These are phyloP conservation scores for Lasiommata megera DNA, from an alignment of 2,888 invertebrate genomes.

Conservation along the genomic window DNA sequence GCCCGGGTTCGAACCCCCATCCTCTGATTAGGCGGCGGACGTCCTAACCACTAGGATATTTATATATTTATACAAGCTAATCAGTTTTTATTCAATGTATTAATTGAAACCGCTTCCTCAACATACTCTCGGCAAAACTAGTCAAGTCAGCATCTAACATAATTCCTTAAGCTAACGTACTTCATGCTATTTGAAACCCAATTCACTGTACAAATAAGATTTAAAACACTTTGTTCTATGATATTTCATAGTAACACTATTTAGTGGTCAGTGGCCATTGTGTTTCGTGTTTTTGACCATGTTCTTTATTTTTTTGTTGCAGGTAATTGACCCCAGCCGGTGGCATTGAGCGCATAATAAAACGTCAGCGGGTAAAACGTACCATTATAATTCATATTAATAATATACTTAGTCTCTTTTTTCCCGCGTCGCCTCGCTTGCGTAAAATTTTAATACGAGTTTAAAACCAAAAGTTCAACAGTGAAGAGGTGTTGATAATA, in stretches of 20 bases:
- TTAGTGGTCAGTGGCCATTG: constrained; percentile 37
- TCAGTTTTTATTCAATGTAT: background rate
- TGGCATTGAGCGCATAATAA: constrained; percentile 33
- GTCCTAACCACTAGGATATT: no score
- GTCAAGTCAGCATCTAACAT: background rate
- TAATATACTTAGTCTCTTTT: background rate
- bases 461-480: no score
- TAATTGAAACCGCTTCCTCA: constrained; percentile 21
- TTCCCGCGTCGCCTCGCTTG: background rate
- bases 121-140: constrained; percentile 1
- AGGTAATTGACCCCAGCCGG: constrained; percentile 61
- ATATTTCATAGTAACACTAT: constrained; percentile 5
- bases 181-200: background rate
- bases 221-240: background rate
- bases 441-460: no score
- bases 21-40: no score
- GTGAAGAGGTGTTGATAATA: no score
- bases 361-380: constrained; percentile 18
- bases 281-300: constrained; percentile 43
- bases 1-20: no score
- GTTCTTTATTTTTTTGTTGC: constrained; percentile 48
- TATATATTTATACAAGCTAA: no score
- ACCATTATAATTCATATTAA: constrained; percentile 22
- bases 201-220: background rate
- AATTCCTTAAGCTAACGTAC: background rate